Conservation (phyloP, 2,888 invertebrate genomes). For the Ennomos fuscantarius region DNA sequence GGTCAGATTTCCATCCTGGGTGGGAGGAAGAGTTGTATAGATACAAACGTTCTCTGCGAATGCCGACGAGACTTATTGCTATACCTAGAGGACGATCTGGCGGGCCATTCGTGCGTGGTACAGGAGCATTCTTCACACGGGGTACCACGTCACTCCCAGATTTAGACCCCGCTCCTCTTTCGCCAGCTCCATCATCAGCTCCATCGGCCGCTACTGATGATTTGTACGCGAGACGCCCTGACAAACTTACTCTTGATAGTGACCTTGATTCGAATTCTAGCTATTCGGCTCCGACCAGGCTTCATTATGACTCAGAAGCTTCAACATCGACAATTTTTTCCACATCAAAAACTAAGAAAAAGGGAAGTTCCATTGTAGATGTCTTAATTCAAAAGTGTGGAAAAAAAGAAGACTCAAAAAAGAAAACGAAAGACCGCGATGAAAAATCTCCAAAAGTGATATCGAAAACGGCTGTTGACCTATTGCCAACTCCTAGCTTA, state of each 20-base stretch:
- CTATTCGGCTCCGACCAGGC: slow-evolving; percentile 83
- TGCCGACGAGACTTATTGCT: slow-evolving; percentile 92
- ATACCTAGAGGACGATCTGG: slow-evolving; percentile 89
- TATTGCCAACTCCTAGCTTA: slow-evolving; percentile 88
- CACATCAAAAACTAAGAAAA: slow-evolving; percentile 78
- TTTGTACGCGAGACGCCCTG: slow-evolving; percentile 71
- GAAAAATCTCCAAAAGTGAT: slow-evolving; percentile 83
- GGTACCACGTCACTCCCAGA: slow-evolving; percentile 92
- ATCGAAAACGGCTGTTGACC: slow-evolving; percentile 83
- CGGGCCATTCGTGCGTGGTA: slow-evolving; percentile 73
- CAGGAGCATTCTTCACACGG: slow-evolving; percentile 80
- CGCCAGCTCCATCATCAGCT: slow-evolving; percentile 87
- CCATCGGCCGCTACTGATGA: slow-evolving; percentile 86
- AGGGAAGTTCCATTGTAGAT: slow-evolving; percentile 87
- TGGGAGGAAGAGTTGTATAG: slow-evolving; percentile 94
- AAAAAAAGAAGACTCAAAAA: slow-evolving; percentile 82
- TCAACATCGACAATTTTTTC: slow-evolving; percentile 88
- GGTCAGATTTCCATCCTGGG: slow-evolving; percentile 90
- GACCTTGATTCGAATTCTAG: slow-evolving; percentile 89
- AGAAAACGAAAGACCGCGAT: slow-evolving; percentile 83
- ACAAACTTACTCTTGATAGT: slow-evolving; percentile 84
- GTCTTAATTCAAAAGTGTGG: slow-evolving; percentile 88
- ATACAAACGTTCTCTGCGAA: slow-evolving; percentile 92
- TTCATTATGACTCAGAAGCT: slow-evolving; percentile 88
- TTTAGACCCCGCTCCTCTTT: slow-evolving; percentile 89